Conservation (phyloP, 2,113 vertebrate species). For the Craseonycteris thonglongyai region DNA sequence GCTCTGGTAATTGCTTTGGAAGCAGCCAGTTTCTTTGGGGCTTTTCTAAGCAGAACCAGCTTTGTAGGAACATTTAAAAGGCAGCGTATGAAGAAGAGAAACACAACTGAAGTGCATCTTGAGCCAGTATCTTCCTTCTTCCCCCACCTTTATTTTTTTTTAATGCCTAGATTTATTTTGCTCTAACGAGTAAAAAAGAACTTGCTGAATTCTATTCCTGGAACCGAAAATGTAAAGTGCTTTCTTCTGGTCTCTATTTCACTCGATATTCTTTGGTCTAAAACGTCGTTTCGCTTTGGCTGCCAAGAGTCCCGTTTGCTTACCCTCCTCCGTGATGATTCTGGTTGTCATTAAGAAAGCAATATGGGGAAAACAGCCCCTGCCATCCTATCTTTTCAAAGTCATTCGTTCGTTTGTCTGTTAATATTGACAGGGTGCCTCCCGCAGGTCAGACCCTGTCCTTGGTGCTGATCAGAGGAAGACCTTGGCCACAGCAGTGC, state of each 20-base stretch:
- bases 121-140: background rate
- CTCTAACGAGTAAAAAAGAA: background rate
- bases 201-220: background rate
- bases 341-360: background rate
- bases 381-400: background rate
- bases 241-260: background rate
- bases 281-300: background rate
- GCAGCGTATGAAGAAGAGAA: background rate
- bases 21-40: background rate
- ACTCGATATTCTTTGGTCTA: background rate
- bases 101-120: background rate
- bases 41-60: background rate
- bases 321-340: background rate
- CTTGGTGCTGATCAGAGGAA: background rate
- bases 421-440: background rate
- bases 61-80: background rate
- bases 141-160: background rate
- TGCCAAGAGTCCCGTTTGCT: background rate
- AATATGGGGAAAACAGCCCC: background rate
- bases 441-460: background rate
- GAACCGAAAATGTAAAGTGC: background rate
- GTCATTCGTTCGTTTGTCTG: background rate
- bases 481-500: background rate
- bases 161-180: slow-evolving; percentile 4
- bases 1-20: slow-evolving; percentile 46